These are phyloP conservation scores for Gambelia wislizenii DNA, from an alignment of 2,797 vertebrate genomes.

Conservation along the genomic window DNA sequence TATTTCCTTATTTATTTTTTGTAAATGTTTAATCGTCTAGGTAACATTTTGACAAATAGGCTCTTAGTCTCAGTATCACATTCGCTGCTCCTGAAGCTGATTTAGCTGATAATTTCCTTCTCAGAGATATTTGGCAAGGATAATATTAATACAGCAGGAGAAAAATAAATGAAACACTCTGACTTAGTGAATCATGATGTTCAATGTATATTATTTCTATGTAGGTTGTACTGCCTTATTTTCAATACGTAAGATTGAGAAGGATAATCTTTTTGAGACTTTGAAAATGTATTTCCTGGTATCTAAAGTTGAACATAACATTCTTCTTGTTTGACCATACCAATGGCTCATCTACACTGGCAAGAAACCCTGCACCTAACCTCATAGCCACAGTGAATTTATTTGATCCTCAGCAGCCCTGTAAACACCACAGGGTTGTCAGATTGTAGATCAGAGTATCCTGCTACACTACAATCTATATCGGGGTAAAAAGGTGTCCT, in stretches of 20 bases:
- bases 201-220: not conserved
- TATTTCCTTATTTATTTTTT: slow-evolving; percentile 45
- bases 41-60: slow-evolving; percentile 30
- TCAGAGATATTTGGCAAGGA: slow-evolving; percentile 15
- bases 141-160: slow-evolving; percentile 11
- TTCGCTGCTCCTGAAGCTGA: slow-evolving; percentile 16
- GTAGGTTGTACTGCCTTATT: not conserved
- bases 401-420: too few relatives aligned
- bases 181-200: not conserved
- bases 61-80: slow-evolving; percentile 23
- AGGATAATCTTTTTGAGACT: not conserved
- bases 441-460: too few relatives aligned
- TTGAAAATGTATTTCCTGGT: not conserved
- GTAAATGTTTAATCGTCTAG: slow-evolving; percentile 45
- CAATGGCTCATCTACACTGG: too few relatives aligned
- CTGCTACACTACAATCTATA: too few relatives aligned
- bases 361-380: too few relatives aligned
- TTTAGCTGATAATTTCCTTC: slow-evolving; percentile 17
- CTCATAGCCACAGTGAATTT: too few relatives aligned
- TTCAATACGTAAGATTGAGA: not conserved
- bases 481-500: too few relatives aligned
- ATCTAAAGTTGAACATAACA: not conserved
- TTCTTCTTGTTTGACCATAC: not conserved
- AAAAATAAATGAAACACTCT: not conserved
- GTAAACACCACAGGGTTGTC: too few relatives aligned